Percentiles rank a stretch among this genome's conserved stretches.
These are phyloP conservation scores for Apodemus sylvaticus DNA, from an alignment of 2,113 vertebrate genomes.

Conservation along the genomic window DNA sequence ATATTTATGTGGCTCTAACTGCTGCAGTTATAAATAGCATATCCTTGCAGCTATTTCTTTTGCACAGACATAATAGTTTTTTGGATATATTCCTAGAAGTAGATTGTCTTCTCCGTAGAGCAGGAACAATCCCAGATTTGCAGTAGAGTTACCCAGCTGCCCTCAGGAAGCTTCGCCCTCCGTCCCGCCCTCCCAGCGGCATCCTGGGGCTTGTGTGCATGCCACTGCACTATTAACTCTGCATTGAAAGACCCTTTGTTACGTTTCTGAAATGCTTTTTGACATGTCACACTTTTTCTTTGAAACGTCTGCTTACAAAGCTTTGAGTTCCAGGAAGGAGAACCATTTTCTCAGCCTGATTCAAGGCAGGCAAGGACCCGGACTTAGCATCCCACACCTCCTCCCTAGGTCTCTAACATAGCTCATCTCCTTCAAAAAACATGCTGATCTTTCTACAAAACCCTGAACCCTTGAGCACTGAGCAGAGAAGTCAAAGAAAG, in stretches of 20 bases:
- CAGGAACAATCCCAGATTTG: not conserved
- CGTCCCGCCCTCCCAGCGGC: not conserved
- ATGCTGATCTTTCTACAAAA: not conserved
- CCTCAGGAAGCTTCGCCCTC: not conserved
- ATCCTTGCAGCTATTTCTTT: not conserved
- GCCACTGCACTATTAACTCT: not conserved
- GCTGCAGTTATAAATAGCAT: not conserved
- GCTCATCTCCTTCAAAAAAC: not conserved
- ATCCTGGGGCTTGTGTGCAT: fast-evolving
- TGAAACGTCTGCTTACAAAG: not conserved
- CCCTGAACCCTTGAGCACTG: not conserved
- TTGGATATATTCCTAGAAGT: conserved; percentile 39
- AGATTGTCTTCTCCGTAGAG: not conserved
- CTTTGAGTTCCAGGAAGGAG: not conserved
- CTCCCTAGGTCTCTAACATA: not conserved
- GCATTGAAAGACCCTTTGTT: not conserved
- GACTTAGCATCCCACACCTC: fast-evolving
- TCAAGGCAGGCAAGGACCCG: not conserved
- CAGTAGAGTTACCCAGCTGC: not conserved
- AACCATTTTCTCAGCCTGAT: not conserved
- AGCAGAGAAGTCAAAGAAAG: not conserved
- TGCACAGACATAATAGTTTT: not conserved
- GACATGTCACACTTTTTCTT: not conserved
- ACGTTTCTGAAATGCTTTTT: not conserved
- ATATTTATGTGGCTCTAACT: not conserved